Base-by-base conservation (phyloP, 2,888 invertebrate genomes). In the Cosmopolites sordidus region DNA sequence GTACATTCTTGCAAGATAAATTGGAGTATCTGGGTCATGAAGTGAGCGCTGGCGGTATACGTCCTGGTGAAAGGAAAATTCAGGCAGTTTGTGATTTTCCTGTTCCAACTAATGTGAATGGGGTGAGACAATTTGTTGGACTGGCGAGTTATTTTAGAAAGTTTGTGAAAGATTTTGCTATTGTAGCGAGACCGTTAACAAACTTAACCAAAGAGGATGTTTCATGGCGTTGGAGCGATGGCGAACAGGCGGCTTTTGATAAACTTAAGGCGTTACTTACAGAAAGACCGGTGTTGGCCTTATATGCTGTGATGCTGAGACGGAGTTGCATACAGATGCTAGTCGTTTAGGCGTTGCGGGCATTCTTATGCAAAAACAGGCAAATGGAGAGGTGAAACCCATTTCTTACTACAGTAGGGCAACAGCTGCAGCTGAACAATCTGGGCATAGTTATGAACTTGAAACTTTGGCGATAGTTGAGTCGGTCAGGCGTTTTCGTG, bases 291-390 rank as follows among this genome's bases (percentile, higher is more conserved):
- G 39, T 65, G 1, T 45, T 66, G 16, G 59, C 53, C 1, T 14
- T 66, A n/a, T 65, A 57, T 46, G 53, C 62, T 27, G 54, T 12
- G 39, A 49, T 3, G 48, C 51, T 5, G 48, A 55, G 9, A 63
- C 58, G 8, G 62, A 66, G 43, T n/a, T 65, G n/a, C 65, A 66
- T 52, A 66, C 64, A 4, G 66, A 68, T 54, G 66, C 64, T 9
- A 63, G 63, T 43, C 45, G 59, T 39, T 4, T 40, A 4, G 66
- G 67, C 1, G 9, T 65, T 4, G 64, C 58, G 1, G 66, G 60
- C 3, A 62, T 65, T 5, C 39, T 66, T 6, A 17, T 66, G 8
- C 65, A 66, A 51, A 48, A 33, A 55, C 56, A 18, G 27, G 40
- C 16, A 6, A 3, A 17, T 1, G 22, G n/a, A n/a, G n/a, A 17